These are phyloP conservation scores for Cheilinus undulatus DNA, from an alignment of 2,113 vertebrate species.

Conservation along the genomic window DNA sequence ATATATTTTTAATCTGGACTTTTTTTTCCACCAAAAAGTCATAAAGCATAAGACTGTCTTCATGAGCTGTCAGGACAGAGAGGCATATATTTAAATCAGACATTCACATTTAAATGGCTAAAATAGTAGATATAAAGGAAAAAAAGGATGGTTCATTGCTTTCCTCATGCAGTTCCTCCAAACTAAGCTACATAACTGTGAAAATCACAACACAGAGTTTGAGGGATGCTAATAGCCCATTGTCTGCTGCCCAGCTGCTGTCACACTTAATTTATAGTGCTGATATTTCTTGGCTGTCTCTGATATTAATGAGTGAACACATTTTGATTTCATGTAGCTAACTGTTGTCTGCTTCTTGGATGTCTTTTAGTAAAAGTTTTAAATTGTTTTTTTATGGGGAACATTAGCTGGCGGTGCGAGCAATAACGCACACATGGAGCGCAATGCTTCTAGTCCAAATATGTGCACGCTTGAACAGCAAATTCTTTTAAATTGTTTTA, in stretches of 20 bases:
- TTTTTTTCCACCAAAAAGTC: not conserved
- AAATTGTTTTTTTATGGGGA: conserved; percentile 55
- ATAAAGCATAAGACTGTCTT: conserved; percentile 1
- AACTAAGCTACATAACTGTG: conserved; percentile 2
- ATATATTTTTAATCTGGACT: conserved; percentile 36
- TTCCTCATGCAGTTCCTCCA: not conserved
- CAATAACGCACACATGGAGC: conserved; percentile 28
- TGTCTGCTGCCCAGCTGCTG: conserved; percentile 23
- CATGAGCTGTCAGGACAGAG: not conserved
- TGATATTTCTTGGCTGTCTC: conserved; percentile 11
- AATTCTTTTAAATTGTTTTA: not conserved
- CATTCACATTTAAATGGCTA: not conserved
- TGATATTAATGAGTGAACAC: conserved; percentile 26
- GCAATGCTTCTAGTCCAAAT: conserved; percentile 18
- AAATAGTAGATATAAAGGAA: not conserved
- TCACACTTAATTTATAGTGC: conserved; percentile 39
- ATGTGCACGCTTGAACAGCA: not conserved
- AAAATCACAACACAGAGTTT: not conserved
- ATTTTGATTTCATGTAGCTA: conserved; percentile 36
- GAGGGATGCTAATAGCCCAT: conserved; percentile 1
- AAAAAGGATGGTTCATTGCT: not conserved
- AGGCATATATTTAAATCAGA: not conserved
- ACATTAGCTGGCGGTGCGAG: conserved; percentile 5
- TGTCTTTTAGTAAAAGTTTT: conserved; percentile 28
- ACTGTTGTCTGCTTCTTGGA: conserved; percentile 28